Evolutionary conservation across 2,888 invertebrate genomes (phyloP).

Genomic region (Matsumyia berberina): DNA sequence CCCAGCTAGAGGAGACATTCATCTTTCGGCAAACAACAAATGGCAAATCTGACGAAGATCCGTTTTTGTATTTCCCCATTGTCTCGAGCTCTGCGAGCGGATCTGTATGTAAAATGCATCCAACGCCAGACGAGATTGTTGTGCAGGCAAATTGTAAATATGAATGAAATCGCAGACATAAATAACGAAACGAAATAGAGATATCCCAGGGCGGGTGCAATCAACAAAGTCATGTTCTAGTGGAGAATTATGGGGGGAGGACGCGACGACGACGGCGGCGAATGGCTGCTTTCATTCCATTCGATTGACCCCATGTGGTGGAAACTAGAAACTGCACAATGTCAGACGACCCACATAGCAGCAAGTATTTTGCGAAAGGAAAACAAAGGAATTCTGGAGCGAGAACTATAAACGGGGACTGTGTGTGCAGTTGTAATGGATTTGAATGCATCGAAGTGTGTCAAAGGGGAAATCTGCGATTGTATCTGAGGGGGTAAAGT

Average conservation of each 20-base stretch:
- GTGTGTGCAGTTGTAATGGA: background rate
- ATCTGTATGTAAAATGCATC: conserved; percentile 54
- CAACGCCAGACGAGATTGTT: conserved; percentile 25
- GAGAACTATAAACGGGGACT: conserved; percentile 1
- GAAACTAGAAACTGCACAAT: conserved; percentile 29
- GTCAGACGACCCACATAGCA: conserved; percentile 51
- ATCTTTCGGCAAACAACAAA: conserved; percentile 64
- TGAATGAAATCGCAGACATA: conserved; percentile 68
- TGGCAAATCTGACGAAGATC: conserved; percentile 72
- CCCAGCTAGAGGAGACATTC: conserved; percentile 52
- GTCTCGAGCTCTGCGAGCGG: conserved; percentile 22
- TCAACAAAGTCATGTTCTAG: conserved; percentile 27
- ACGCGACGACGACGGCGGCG: too few species aligned
- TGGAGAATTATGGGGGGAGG: too few species aligned
- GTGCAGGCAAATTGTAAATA: conserved; percentile 72
- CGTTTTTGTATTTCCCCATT: conserved; percentile 64
- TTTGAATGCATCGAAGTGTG: conserved; percentile 21
- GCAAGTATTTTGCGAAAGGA: conserved; percentile 36
- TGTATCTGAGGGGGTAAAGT: background rate
- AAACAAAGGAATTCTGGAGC: conserved; percentile 28
- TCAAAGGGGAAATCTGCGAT: conserved; percentile 23
- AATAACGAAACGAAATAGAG: conserved; percentile 71
- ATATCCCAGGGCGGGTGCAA: conserved; percentile 68
- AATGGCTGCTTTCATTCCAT: conserved; percentile 37
- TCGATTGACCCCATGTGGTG: conserved; percentile 64